phyloP scores from a whole-genome alignment of 2,113 vertebrate genomes.

The Tretioscincus oriximinensis region DNA sequence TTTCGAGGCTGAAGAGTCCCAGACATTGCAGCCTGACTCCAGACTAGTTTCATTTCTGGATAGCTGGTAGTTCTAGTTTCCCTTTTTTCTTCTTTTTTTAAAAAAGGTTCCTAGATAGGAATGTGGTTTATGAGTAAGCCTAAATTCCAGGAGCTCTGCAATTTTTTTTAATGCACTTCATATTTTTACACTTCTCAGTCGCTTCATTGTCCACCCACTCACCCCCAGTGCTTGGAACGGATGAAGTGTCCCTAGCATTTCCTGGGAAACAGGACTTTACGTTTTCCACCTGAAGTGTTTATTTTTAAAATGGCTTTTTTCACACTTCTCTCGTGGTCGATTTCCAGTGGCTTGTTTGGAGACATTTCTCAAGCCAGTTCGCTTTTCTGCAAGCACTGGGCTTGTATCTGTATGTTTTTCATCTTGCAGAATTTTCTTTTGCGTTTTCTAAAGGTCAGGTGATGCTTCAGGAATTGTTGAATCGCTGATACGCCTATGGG shows the following conservation, averaged over 20 bases:
- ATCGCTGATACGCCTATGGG: no score
- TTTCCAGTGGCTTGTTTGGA: constrained; percentile 19
- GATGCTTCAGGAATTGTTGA: no score
- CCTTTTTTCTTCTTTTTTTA: not conserved
- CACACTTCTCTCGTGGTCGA: constrained; percentile 25
- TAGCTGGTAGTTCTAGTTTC: not conserved
- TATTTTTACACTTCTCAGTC: not conserved
- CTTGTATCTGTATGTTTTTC: constrained; percentile 50
- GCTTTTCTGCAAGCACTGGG: constrained; percentile 52
- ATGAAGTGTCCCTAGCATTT: not conserved
- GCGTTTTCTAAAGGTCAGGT: no score
- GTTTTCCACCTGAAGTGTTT: not conserved
- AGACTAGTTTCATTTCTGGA: not conserved
- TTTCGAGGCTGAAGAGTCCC: no score
- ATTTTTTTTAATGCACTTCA: not conserved
- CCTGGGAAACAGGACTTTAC: not conserved
- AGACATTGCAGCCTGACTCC: no score
- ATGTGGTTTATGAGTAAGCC: not conserved
- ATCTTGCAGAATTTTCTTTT: constrained; percentile 48
- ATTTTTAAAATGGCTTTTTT: constrained; percentile 49
- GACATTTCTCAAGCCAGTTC: constrained; percentile 34
- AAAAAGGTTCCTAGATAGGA: not conserved
- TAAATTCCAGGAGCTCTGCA: not conserved
- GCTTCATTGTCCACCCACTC: not conserved
- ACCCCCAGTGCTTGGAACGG: no score